Evolutionary conservation across 2,113 vertebrate genomes (phyloP).

Genomic region (Malurus alboscapulatus): DNA sequence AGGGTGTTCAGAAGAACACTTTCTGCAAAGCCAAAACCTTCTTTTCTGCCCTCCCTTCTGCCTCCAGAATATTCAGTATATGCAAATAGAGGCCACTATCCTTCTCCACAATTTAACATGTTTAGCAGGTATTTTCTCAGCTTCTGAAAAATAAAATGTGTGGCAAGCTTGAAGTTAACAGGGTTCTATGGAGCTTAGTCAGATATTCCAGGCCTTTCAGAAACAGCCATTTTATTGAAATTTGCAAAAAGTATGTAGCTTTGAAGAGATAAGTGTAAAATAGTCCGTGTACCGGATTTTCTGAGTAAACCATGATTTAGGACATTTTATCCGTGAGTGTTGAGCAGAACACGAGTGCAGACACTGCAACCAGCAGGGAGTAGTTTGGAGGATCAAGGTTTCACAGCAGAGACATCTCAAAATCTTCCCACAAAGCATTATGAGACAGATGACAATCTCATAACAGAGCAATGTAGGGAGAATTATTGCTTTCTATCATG

Average conservation of each 20-base stretch:
- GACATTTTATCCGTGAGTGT: neutral
- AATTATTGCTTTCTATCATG: neutral
- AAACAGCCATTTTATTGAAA: neutral
- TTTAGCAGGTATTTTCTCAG: conserved; percentile 1
- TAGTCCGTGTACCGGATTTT: neutral
- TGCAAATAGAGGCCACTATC: neutral
- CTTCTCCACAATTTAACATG: neutral
- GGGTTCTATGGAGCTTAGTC: neutral
- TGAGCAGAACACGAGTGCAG: neutral
- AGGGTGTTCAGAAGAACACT: neutral
- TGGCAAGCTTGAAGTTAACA: neutral
- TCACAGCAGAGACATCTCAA: neutral
- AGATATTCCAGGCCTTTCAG: neutral
- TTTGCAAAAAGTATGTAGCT: neutral
- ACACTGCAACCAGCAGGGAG: neutral
- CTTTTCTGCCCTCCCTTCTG: neutral
- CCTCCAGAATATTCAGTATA: neutral
- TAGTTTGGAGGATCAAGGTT: neutral
- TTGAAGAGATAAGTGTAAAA: neutral
- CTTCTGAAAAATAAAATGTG: neutral
- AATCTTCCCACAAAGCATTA: neutral
- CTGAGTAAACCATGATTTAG: neutral
- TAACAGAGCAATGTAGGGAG: neutral
- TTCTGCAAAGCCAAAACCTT: neutral
- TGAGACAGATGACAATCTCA: neutral